Evolutionary conservation across 37 sponge, comb jelly and placozoan species (phyloP).

Genomic region (Chondrilla cf. caribensis): DNA sequence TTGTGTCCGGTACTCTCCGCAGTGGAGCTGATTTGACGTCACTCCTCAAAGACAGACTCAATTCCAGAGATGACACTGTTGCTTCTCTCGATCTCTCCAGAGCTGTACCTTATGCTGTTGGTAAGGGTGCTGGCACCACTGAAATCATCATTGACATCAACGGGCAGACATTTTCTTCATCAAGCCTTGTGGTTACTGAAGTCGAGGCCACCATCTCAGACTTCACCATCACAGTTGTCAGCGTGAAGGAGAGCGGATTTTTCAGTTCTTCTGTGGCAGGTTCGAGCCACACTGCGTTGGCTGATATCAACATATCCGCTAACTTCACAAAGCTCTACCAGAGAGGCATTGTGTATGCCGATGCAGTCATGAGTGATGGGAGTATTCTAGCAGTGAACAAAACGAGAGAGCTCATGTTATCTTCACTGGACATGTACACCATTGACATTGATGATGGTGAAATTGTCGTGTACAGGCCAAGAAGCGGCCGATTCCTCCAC

Average conservation of each 20-base stretch:
- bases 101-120: slow-evolving; percentile 11
- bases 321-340: background rate
- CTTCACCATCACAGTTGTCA: background rate
- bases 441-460: background rate
- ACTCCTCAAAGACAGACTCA: slow-evolving; percentile 18
- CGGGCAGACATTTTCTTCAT: background rate
- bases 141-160: background rate
- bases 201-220: slow-evolving; percentile 19
- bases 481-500: slow-evolving; percentile 27
- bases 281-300: background rate
- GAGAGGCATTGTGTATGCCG: background rate
- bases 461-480: background rate
- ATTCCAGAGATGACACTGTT: slow-evolving; percentile 9
- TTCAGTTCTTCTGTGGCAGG: background rate
- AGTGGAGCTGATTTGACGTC: slow-evolving; percentile 40
- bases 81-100: background rate
- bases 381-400: background rate
- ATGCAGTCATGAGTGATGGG: slow-evolving; percentile 2
- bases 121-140: slow-evolving; percentile 26
- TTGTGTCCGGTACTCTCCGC: slow-evolving; percentile 23
- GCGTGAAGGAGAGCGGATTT: background rate
- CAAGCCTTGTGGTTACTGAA: background rate
- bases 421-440: background rate
- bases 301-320: background rate
- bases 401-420: background rate